These are phyloP conservation scores for Sebastes vulpes DNA, from an alignment of 2,797 vertebrate genomes.

Conservation along the genomic window DNA sequence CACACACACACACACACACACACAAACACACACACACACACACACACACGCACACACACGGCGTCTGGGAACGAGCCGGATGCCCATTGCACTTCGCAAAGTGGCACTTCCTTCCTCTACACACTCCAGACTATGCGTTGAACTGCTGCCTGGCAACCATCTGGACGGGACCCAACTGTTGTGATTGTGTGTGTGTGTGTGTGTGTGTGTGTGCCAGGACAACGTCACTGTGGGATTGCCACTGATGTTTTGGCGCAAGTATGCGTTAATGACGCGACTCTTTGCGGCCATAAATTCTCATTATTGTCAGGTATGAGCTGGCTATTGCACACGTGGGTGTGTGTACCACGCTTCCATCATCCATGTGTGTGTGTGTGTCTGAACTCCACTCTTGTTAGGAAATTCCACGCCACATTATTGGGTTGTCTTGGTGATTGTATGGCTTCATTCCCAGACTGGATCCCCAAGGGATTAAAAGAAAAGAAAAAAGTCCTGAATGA, in stretches of 20 bases:
- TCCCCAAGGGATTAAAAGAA: slow-evolving; percentile 70
- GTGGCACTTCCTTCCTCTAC: slow-evolving; percentile 86
- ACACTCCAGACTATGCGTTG: slow-evolving; percentile 80
- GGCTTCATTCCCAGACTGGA: slow-evolving; percentile 82
- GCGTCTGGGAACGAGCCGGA: slow-evolving; percentile 72
- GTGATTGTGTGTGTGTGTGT: slow-evolving; percentile 60
- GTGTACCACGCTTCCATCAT: not conserved
- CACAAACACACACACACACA: slow-evolving; percentile 10
- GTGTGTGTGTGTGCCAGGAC: slow-evolving; percentile 37
- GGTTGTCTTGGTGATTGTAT: slow-evolving; percentile 80
- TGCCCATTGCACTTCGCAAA: slow-evolving; percentile 76
- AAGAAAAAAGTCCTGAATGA: slow-evolving; percentile 72
- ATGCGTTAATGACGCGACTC: slow-evolving; percentile 50
- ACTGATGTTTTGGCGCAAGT: slow-evolving; percentile 49
- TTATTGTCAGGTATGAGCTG: slow-evolving; percentile 57
- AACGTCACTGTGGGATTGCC: slow-evolving; percentile 54
- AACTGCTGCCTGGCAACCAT: slow-evolving; percentile 82
- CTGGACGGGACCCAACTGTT: slow-evolving; percentile 78
- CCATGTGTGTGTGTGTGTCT: slow-evolving; percentile 29
- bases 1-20: slow-evolving; percentile 15
- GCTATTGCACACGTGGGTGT: slow-evolving; percentile 51
- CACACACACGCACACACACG: slow-evolving; percentile 10
- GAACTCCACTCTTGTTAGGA: slow-evolving; percentile 78
- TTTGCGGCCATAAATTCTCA: slow-evolving; percentile 53
- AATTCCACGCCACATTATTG: slow-evolving; percentile 83